Percentiles rank a stretch among this genome's conserved stretches.
These are phyloP conservation scores for Pseudonaja textilis DNA, from an alignment of 2,113 vertebrate species.

Conservation along the genomic window DNA sequence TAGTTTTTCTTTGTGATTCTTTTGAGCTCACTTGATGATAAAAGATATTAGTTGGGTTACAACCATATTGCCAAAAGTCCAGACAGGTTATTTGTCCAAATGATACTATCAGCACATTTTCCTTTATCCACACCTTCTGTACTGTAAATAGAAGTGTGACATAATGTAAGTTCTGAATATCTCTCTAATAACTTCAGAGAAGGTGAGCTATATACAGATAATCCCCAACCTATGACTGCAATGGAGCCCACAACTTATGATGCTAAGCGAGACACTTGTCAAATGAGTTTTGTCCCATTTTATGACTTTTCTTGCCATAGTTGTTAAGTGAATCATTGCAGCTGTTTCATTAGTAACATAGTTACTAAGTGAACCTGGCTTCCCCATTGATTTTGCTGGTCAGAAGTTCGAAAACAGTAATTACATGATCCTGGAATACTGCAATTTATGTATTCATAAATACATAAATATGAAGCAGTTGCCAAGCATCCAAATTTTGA, in stretches of 20 bases:
- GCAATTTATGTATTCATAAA: neutral
- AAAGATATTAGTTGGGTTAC: neutral
- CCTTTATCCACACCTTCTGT: neutral
- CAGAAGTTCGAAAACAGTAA: neutral
- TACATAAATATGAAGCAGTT: neutral
- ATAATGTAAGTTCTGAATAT: neutral
- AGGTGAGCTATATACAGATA: neutral
- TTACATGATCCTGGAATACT: neutral
- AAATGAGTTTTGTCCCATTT: neutral
- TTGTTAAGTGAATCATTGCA: neutral
- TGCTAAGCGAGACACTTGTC: neutral
- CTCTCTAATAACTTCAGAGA: neutral
- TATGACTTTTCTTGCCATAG: neutral
- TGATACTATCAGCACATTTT: neutral
- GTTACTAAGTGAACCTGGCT: neutral
- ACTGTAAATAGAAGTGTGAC: neutral
- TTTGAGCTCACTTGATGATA: no score
- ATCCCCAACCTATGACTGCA: neutral
- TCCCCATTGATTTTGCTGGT: neutral
- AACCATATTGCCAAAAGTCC: neutral
- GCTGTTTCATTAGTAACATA: neutral
- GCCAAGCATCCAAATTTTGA: neutral
- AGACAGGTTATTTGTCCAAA: neutral
- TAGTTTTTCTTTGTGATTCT: no score
- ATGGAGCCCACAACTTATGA: neutral